A percentile compares a stretch with the other conserved stretches of the same genome.
phyloP scores from a whole-genome alignment of 2,113 vertebrate genomes.

The Conger conger region DNA sequence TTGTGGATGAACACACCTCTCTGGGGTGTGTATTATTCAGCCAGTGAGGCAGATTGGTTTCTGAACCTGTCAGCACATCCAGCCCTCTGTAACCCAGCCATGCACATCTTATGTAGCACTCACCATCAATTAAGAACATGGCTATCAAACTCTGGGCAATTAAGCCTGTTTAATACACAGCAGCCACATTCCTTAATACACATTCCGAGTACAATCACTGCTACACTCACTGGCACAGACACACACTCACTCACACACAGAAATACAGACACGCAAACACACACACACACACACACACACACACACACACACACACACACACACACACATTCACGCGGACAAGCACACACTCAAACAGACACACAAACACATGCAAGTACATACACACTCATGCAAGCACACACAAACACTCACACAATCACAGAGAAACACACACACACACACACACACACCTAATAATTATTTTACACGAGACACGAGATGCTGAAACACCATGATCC shows the following conservation, averaged over 20 bases:
- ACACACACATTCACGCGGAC: background rate
- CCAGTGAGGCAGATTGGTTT: background rate
- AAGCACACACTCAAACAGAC: too few relatives aligned
- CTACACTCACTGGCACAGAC: too few relatives aligned
- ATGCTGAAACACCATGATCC: background rate
- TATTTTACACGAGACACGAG: too few relatives aligned
- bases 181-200: background rate
- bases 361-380: too few relatives aligned
- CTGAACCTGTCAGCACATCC: background rate
- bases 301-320: too few relatives aligned
- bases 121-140: background rate
- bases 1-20: background rate
- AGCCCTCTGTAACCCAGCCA: background rate
- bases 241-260: too few relatives aligned
- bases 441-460: too few relatives aligned
- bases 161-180: background rate
- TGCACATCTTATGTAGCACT: background rate
- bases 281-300: too few relatives aligned
- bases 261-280: too few relatives aligned
- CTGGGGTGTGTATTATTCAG: background rate
- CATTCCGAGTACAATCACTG: background rate
- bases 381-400: too few relatives aligned
- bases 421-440: too few relatives aligned
- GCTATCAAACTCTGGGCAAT: background rate
- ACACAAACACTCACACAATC: too few relatives aligned